These are phyloP conservation scores for Ennomos quercinarius DNA, from an alignment of 2,888 invertebrate genomes.

Conservation along the genomic window DNA sequence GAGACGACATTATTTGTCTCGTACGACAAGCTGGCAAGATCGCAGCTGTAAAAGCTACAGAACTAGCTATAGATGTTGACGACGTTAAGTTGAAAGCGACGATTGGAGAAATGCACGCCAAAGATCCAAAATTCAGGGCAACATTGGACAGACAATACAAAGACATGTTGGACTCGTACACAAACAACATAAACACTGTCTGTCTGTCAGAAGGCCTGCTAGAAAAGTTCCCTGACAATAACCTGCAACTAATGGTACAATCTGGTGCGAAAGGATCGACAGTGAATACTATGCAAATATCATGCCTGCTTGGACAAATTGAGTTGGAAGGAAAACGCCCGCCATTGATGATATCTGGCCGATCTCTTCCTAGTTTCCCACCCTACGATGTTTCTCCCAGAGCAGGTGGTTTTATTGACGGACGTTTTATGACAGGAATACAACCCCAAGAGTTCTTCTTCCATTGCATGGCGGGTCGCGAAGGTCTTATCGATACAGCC, in stretches of 20 bases:
- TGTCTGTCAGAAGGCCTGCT: conserved; percentile 95
- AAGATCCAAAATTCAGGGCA: conserved; percentile 91
- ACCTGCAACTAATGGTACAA: conserved; percentile 99
- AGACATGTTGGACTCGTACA: conserved; percentile 90
- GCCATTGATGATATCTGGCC: conserved; percentile 97
- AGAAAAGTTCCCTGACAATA: conserved; percentile 96
- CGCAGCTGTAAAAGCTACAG: conserved; percentile 89
- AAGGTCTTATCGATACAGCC: conserved; percentile 99
- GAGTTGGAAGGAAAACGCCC: conserved; percentile 99
- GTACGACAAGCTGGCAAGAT: conserved; percentile 87
- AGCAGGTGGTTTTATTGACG: conserved; percentile 98
- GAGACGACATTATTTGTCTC: conserved; percentile 88
- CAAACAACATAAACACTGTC: conserved; percentile 95
- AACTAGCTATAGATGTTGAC: conserved; percentile 85
- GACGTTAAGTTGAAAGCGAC: conserved; percentile 87
- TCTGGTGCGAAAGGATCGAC: conserved; percentile 99
- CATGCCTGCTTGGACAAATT: conserved; percentile 98
- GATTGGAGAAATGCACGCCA: conserved; percentile 89
- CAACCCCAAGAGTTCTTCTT: conserved; percentile 99
- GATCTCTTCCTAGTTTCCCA: conserved; percentile 96
- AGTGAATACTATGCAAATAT: conserved; percentile 99
- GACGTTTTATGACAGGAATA: conserved; percentile 99
- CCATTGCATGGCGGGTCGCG: conserved; percentile 99
- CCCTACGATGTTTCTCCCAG: conserved; percentile 95
- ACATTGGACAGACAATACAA: conserved; percentile 94